Evolutionary conservation across 2,797 vertebrate species (phyloP), one percentile per base, ranked within the genome.

Genomic region (Cirrhinus mrigala): DNA sequence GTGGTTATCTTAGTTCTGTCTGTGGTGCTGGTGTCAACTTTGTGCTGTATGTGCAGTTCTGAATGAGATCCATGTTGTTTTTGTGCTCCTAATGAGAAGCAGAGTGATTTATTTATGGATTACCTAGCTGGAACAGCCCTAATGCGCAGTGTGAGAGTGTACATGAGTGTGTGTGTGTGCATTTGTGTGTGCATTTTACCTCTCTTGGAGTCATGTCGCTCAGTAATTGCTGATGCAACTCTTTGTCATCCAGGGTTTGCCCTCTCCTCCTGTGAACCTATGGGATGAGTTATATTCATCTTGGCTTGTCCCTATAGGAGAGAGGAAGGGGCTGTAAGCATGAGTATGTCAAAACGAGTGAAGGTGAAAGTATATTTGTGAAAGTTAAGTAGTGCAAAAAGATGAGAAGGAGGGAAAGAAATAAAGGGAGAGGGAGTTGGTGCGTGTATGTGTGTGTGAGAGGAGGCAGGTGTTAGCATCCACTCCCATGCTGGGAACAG

Each of bases 151-250:
- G 92, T 92, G 91, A 92, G 90, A 78, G 87, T 74, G 62, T 89
- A 92, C 92, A 50, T 75, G 75, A 69, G 79, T 82, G 84, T 12
- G 77, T 56, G 81, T 85, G 75, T 83, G 62, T 71, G 85, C 8
- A 6, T 82, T 81, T 12, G 78, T 56, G 81, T 85, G 62, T 79
- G 60, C 70, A 84, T 84, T 92, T 86, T 91, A 75, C 75, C 78
- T 86, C 93, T 92, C 91, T 94, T 92, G 93, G 93, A 94, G 93
- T 95, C 94, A 95, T 93, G 93, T 94, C 92, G 93, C 94, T 95
- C 94, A 93, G 93, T 93, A 93, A 93, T 94, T 95, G 94, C 95
- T 96, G 95, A 95, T 96, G 95, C 95, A 96, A 96, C 90, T 95
- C 93, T 94, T 95, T 95, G 94, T 94, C 94, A 96, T 95, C 94